phyloP scores from a whole-genome alignment of 1,140 invertebrate species.

The Hypothenemus hampei region DNA sequence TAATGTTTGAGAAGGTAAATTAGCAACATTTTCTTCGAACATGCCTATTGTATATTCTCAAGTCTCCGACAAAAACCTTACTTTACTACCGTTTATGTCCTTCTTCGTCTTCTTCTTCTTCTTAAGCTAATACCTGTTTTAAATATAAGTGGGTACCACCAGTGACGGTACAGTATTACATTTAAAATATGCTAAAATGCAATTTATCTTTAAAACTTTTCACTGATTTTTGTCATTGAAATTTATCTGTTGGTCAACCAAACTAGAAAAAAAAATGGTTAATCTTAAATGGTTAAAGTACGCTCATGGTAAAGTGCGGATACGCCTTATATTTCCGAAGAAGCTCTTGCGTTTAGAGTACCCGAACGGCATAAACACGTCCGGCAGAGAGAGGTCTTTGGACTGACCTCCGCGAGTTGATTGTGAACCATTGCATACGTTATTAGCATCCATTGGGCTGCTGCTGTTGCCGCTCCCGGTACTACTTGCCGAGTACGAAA shows the following conservation, averaged over 20 bases:
- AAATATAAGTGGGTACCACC: slow-evolving; percentile 18
- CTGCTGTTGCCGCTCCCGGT: slow-evolving; percentile 4
- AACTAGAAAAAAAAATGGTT: not conserved
- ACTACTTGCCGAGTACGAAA: too few relatives aligned
- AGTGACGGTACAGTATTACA: not conserved
- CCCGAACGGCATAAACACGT: slow-evolving; percentile 18
- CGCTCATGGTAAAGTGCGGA: slow-evolving; percentile 8
- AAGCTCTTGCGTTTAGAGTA: slow-evolving; percentile 18
- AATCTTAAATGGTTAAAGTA: not conserved
- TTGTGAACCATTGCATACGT: slow-evolving; percentile 20
- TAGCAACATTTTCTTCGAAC: slow-evolving; percentile 15
- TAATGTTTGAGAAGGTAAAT: slow-evolving; percentile 21
- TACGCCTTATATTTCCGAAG: slow-evolving; percentile 25
- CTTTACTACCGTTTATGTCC: slow-evolving; percentile 23
- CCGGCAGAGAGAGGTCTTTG: slow-evolving; percentile 25
- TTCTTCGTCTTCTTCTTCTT: too few relatives aligned
- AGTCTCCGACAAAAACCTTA: slow-evolving; percentile 19
- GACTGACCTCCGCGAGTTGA: slow-evolving; percentile 20
- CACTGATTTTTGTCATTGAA: too few relatives aligned
- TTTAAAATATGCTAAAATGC: not conserved
- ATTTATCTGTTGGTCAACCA: not conserved
- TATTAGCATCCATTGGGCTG: slow-evolving; percentile 13
- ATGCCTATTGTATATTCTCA: slow-evolving; percentile 17
- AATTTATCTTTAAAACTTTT: not conserved
- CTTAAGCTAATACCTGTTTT: slow-evolving; percentile 24